Conservation (phyloP, 1,140 invertebrate genomes). For the Psix sp. region DNA sequence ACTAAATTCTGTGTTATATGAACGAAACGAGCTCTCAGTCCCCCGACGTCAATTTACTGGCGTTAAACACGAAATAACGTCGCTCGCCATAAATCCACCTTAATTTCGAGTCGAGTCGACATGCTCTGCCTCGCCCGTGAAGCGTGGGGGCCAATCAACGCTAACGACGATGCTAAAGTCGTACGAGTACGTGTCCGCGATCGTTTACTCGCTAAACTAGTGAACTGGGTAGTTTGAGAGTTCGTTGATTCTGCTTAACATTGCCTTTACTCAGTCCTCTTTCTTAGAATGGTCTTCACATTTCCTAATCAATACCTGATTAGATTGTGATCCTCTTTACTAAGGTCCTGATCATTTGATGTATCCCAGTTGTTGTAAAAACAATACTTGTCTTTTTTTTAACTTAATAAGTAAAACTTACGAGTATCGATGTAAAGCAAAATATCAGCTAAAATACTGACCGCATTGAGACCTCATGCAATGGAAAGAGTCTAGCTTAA, state of each 20-base stretch:
- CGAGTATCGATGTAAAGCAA: too few relatives aligned
- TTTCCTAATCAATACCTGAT: constrained; percentile 45
- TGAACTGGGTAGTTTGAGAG: constrained; percentile 58
- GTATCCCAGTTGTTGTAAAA: too few relatives aligned
- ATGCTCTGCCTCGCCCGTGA: constrained; percentile 53
- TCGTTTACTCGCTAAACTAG: constrained; percentile 62
- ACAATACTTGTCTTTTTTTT: too few relatives aligned
- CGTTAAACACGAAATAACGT: constrained; percentile 64
- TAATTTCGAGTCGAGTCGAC: constrained; percentile 60
- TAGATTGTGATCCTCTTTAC: constrained; percentile 5
- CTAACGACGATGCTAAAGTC: constrained; percentile 64
- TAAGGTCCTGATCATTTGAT: too few relatives aligned
- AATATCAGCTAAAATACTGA: too few relatives aligned
- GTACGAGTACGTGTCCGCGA: constrained; percentile 59
- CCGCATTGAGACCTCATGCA: too few relatives aligned
- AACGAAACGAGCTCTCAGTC: constrained; percentile 58
- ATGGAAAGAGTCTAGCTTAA: too few relatives aligned
- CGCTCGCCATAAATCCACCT: constrained; percentile 62
- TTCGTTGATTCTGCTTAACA: constrained; percentile 57
- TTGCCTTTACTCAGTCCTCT: constrained; percentile 42
- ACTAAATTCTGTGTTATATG: constrained; percentile 61
- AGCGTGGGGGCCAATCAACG: constrained; percentile 61
- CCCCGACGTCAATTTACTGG: constrained; percentile 61
- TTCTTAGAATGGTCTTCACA: constrained; percentile 49
- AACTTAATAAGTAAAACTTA: too few relatives aligned